A percentile compares a stretch with the other conserved stretches of the same genome.
These are phyloP conservation scores for Thumatha senex DNA, from an alignment of 2,888 invertebrate genomes.

Conservation along the genomic window DNA sequence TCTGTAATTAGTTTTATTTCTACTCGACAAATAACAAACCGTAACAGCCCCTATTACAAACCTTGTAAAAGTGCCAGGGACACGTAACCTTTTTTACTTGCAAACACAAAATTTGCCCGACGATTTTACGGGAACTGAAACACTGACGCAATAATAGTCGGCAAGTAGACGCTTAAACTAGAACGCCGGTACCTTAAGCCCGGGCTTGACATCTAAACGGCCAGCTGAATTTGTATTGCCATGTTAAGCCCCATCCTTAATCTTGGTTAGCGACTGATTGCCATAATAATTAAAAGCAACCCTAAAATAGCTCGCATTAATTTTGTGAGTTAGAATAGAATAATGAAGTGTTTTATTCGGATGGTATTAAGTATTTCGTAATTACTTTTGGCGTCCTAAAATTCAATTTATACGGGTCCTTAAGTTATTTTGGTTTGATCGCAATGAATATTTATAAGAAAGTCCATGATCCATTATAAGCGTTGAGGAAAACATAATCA, in stretches of 20 bases:
- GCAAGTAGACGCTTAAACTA: background rate
- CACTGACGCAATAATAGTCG: too few species aligned
- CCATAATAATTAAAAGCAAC: conserved; percentile 8
- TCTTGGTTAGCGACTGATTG: conserved; percentile 5
- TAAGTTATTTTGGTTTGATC: background rate
- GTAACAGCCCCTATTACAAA: too few species aligned
- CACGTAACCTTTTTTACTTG: too few species aligned
- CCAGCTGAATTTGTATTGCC: background rate
- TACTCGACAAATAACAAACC: too few species aligned
- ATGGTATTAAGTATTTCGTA: conserved; percentile 25
- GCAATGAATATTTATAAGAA: background rate
- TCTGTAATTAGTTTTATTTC: too few species aligned
- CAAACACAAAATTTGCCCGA: conserved; percentile 7
- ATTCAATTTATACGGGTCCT: background rate
- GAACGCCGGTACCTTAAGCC: background rate
- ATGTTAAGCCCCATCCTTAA: background rate
- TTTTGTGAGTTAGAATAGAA: conserved; percentile 18
- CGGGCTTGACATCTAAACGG: background rate
- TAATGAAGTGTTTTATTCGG: conserved; percentile 20
- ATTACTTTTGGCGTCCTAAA: conserved; percentile 7
- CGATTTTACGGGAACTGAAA: too few species aligned
- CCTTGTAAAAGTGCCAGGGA: too few species aligned
- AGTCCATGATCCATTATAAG: background rate
- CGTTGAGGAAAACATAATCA: background rate
- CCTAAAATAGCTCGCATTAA: conserved; percentile 17